A percentile compares a stretch with the other conserved stretches of the same genome.
These are phyloP conservation scores for Himantopus leucocephalus DNA, from an alignment of 2,113 vertebrate species.

Conservation along the genomic window DNA sequence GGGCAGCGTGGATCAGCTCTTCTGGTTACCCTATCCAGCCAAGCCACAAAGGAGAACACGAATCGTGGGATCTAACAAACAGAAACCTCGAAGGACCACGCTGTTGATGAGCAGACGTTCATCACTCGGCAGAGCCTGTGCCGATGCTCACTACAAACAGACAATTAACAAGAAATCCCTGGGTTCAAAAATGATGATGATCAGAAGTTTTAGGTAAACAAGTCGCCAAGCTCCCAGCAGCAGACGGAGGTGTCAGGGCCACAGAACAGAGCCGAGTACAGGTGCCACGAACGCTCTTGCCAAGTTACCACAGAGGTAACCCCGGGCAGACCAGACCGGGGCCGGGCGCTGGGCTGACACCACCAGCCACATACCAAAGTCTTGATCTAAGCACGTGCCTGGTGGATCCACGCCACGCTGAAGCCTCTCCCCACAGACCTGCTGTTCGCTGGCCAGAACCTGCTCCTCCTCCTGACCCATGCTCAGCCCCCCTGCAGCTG, in stretches of 20 bases:
- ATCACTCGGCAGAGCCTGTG: fast-evolving
- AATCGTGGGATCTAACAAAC: neutral
- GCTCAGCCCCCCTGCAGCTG: no score
- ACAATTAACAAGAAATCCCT: no score
- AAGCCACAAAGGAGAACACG: no score
- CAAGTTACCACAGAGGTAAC: fast-evolving
- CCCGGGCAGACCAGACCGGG: neutral
- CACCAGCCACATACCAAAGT: neutral
- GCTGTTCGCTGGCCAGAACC: fast-evolving
- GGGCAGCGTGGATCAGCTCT: neutral
- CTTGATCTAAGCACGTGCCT: fast-evolving
- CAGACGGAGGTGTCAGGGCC: no score
- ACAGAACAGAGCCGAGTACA: fast-evolving
- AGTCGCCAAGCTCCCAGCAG: neutral
- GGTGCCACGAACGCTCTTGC: fast-evolving
- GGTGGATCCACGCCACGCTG: fast-evolving
- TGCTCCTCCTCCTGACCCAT: neutral
- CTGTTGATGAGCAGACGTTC: neutral
- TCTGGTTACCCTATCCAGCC: neutral
- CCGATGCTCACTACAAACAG: neutral
- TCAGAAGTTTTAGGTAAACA: neutral
- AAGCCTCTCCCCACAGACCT: neutral
- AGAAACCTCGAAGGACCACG: fast-evolving
- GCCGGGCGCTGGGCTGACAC: neutral
- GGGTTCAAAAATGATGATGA: neutral